These are phyloP conservation scores for Pimephales promelas DNA, from an alignment of 2,113 vertebrate species.

Conservation along the genomic window DNA sequence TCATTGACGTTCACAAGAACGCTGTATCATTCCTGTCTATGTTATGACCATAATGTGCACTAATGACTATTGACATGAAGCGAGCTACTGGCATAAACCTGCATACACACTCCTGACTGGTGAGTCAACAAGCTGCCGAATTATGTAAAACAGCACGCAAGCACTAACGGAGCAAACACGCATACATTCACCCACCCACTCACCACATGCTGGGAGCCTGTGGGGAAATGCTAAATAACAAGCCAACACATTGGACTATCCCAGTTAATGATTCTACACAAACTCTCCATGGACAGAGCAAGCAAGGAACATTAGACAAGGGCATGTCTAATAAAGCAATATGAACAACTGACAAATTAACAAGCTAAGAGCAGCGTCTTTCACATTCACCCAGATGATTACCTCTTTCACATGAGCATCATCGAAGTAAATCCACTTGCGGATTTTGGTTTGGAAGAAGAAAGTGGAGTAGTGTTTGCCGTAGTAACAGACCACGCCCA, in stretches of 20 bases:
- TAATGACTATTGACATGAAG: background rate
- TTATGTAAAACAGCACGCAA: constrained; percentile 20
- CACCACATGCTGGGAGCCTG: constrained; percentile 7
- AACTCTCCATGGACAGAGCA: constrained; percentile 11
- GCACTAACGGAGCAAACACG: background rate
- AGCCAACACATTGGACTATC: constrained; percentile 11
- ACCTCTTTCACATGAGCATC: constrained; percentile 98
- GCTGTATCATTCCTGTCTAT: background rate
- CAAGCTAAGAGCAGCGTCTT: background rate
- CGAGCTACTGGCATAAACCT: background rate
- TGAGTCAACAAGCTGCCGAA: constrained; percentile 31
- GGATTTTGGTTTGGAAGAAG: constrained; percentile 96
- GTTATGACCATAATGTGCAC: background rate
- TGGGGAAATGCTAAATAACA: constrained; percentile 20
- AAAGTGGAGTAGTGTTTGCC: constrained; percentile 98
- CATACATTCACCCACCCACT: background rate
- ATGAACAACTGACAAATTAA: background rate
- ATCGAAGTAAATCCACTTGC: constrained; percentile 98
- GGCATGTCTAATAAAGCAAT: constrained; percentile 6
- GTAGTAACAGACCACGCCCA: constrained; percentile 98
- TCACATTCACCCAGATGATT: constrained; percentile 10
- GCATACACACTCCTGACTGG: background rate
- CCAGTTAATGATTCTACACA: constrained; percentile 37
- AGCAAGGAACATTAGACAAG: constrained; percentile 25
- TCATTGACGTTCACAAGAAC: background rate